Conservation (phyloP, 2,888 invertebrate genomes). For the Netelia inedita region DNA sequence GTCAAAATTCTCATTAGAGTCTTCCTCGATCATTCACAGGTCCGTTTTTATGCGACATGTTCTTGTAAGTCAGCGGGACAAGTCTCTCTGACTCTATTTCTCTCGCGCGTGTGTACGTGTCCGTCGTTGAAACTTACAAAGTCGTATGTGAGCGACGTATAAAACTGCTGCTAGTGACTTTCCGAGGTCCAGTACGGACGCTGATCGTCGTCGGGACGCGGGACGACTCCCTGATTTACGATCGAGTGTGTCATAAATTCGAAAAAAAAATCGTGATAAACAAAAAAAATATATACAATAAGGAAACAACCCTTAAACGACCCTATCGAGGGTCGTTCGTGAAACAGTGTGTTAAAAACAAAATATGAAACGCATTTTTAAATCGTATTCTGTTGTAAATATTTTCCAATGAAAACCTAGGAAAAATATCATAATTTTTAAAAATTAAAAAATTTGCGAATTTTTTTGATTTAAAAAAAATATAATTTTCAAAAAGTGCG, state of each 20-base stretch:
- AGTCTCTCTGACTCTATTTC: conserved; percentile 41
- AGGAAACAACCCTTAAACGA: neutral
- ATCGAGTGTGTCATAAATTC: conserved; percentile 49
- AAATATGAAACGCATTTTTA: neutral
- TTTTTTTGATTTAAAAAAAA: neutral
- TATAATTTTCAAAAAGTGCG: neutral
- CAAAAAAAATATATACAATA: neutral
- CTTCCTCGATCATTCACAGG: neutral
- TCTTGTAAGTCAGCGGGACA: neutral
- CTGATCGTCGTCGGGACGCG: conserved; percentile 73
- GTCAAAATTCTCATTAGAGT: neutral
- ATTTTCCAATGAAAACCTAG: neutral
- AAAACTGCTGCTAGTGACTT: conserved; percentile 80
- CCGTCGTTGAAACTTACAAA: conserved; percentile 63
- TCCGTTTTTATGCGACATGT: neutral
- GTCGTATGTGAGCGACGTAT: conserved; percentile 83
- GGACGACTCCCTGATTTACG: conserved; percentile 56
- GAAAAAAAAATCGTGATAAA: neutral
- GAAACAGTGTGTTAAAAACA: neutral
- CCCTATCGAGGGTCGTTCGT: neutral
- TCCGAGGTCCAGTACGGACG: conserved; percentile 80
- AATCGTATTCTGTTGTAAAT: neutral
- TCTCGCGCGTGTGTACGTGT: conserved; percentile 45
- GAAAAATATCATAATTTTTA: neutral
- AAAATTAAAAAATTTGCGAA: neutral